Evolutionary conservation across 2,888 invertebrate genomes (phyloP).

Genomic region (Candidula unifasciata): DNA sequence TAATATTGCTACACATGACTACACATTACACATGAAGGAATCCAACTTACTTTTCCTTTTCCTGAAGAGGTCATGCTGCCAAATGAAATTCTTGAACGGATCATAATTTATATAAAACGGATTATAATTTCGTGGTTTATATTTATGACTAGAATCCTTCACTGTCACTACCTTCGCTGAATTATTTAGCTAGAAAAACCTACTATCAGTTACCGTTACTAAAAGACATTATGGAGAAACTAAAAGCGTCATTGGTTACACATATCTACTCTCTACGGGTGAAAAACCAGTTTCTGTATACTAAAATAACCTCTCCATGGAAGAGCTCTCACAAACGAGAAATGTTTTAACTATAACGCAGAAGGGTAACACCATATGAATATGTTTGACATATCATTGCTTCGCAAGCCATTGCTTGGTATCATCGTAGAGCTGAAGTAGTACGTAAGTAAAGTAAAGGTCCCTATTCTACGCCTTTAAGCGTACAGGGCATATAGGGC

Average conservation of each 20-base stretch:
- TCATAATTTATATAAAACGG: neutral
- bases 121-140: neutral
- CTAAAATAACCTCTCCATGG: neutral
- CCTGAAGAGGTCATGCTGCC: neutral
- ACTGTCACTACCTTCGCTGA: neutral
- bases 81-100: neutral
- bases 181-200: neutral
- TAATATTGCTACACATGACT: too few relatives aligned
- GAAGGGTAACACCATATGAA: too few relatives aligned
- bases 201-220: neutral
- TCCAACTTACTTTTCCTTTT: slow-evolving; percentile 27
- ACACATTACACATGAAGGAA: neutral
- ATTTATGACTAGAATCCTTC: neutral
- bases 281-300: neutral
- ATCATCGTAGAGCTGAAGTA: too few relatives aligned
- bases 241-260: slow-evolving; percentile 30
- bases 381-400: too few relatives aligned
- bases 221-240: neutral
- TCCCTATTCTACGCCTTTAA: too few relatives aligned
- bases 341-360: too few relatives aligned
- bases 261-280: neutral
- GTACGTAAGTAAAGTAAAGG: too few relatives aligned
- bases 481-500: too few relatives aligned
- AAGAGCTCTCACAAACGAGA: neutral
- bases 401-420: too few relatives aligned